Base-by-base conservation (phyloP, 2,113 vertebrate species). In the Acanthisitta chloris region DNA sequence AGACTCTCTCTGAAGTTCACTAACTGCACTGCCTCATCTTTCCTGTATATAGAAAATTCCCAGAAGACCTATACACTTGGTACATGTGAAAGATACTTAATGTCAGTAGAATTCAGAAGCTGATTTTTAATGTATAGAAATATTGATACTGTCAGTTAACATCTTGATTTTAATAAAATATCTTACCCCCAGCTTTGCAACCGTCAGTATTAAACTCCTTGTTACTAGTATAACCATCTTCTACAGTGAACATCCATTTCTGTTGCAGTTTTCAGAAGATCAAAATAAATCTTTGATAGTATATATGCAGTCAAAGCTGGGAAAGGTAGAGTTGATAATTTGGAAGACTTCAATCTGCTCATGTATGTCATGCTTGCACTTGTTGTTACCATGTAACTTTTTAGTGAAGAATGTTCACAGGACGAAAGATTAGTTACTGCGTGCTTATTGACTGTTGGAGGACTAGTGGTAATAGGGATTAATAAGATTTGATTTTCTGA, bases 161-260 rank as follows among this genome's bases (percentile, higher is more conserved):
- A 55, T 73, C 85, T 55, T 71, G 36, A 58, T 52, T 45, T 12
- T 17, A 26, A 34, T 4, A 43, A 40, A 59, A 28, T n/a, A n/a
- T n/a, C n/a, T 24, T 28, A n/a, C 1, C 2, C 12, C 14, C 33
- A n/a, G n/a, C n/a, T n/a, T n/a, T n/a, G 8, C 14, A 45, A 3
- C 29, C 36, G 13, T 67, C 13, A 26, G 8, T 79, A 20, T 92
- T 55, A 19, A 34, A 14, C 7, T 51, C 24, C 28, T 59, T 52
- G 17, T 21, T 64, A 14, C 29, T 59, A 55, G 6, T 8, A 17
- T 45, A 70, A 31, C n/a, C 45, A 38, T 31, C 28, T 79, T 72
- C n/a, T 78, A 15, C 69, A 85, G 42, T 34, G 13, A 8, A 12
- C 49, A 42, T 34, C 21, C 5, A n/a, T 64, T 82, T 76, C 31